Evolutionary conservation across 2,888 invertebrate genomes (phyloP).

Genomic region (Aradus depressus): DNA sequence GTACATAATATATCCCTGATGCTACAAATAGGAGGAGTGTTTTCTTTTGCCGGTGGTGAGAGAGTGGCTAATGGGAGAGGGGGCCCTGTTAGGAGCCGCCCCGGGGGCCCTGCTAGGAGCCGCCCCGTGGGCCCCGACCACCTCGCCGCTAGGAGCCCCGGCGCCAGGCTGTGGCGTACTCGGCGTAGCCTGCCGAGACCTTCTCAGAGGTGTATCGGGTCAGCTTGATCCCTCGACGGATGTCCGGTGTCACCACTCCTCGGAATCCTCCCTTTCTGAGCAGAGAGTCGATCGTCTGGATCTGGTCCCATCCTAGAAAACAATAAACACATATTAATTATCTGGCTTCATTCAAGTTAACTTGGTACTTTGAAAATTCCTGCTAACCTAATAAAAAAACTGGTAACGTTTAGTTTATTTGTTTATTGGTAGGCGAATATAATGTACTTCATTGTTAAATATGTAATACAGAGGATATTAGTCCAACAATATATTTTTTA

Average conservation of each 20-base stretch:
- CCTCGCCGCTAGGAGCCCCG: slow-evolving; percentile 53
- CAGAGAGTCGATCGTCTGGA: slow-evolving; percentile 95
- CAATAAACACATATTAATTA: slow-evolving; percentile 10
- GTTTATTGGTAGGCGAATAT: too few relatives aligned
- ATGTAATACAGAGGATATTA: too few relatives aligned
- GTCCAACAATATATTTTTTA: too few relatives aligned
- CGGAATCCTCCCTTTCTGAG: slow-evolving; percentile 95
- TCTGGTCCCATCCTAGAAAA: slow-evolving; percentile 88
- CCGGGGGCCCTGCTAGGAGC: neutral
- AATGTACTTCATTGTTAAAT: too few relatives aligned
- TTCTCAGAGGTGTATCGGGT: slow-evolving; percentile 96
- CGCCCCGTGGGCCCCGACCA: slow-evolving; percentile 40
- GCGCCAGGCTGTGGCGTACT: slow-evolving; percentile 59
- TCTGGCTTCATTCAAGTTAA: too few relatives aligned
- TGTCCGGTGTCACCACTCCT: slow-evolving; percentile 75
- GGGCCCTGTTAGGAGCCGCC: neutral
- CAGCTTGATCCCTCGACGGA: slow-evolving; percentile 79
- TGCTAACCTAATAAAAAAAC: too few relatives aligned
- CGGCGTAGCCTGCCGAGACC: slow-evolving; percentile 76
- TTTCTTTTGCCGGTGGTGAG: neutral
- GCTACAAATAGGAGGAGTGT: too few relatives aligned
- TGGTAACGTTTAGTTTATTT: neutral
- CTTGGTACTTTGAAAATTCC: too few relatives aligned
- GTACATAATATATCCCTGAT: too few relatives aligned
- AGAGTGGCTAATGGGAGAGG: neutral